Evolutionary conservation across 2,113 vertebrate genomes (phyloP).

Genomic region (Prochilodus magdalenae): DNA sequence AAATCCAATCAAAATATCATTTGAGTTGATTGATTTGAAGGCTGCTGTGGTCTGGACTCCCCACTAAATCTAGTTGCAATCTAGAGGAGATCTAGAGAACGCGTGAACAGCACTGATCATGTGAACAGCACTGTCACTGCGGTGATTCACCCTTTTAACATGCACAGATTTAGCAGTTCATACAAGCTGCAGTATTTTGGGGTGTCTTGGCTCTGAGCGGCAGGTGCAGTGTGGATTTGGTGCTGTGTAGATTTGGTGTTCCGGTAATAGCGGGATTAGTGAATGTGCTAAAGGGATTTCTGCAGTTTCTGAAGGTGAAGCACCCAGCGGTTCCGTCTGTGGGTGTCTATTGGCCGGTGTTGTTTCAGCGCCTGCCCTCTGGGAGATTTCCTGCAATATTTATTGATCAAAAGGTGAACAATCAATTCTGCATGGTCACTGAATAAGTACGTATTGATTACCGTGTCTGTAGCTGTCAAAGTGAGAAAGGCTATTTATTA

Average conservation of each 20-base stretch:
- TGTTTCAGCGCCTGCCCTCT: not conserved
- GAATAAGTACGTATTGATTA: slow-evolving; percentile 47
- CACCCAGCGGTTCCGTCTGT: not conserved
- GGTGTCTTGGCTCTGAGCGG: too few species aligned
- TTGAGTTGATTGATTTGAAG: too few species aligned
- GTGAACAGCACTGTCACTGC: too few species aligned
- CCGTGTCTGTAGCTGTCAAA: slow-evolving; percentile 37
- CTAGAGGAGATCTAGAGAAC: too few species aligned
- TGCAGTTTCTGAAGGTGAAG: not conserved
- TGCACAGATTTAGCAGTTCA: too few species aligned
- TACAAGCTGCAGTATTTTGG: too few species aligned
- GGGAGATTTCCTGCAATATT: slow-evolving; percentile 8
- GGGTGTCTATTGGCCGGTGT: not conserved
- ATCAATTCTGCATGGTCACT: slow-evolving; percentile 25
- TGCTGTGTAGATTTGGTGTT: too few species aligned
- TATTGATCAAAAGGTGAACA: slow-evolving; percentile 21
- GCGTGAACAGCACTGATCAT: too few species aligned
- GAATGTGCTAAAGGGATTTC: not conserved
- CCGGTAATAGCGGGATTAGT: not conserved
- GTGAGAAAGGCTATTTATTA: slow-evolving; percentile 44
- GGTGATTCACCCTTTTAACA: too few species aligned
- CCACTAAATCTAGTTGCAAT: too few species aligned
- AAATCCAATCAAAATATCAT: too few species aligned
- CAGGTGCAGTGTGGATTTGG: not conserved
- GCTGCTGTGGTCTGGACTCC: too few species aligned